Evolutionary conservation across 2,797 vertebrate genomes (phyloP).

Genomic region (Rhinella marina): DNA sequence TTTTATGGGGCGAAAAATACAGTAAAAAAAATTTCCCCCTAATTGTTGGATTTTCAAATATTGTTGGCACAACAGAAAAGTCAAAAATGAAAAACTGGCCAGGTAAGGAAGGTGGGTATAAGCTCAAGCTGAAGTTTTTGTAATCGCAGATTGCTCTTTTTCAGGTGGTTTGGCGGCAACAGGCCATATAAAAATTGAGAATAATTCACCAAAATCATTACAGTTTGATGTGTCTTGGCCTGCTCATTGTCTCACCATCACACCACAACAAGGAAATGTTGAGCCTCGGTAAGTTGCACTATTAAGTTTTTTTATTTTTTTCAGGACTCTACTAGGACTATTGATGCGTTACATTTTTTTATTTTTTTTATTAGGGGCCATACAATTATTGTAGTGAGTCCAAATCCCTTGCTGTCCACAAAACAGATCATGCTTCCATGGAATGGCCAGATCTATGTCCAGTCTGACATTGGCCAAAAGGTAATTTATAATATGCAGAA

Average conservation of each 20-base stretch:
- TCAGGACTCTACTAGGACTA: too few species aligned
- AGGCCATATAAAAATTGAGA: slow-evolving; percentile 81
- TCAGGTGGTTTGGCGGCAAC: slow-evolving; percentile 79
- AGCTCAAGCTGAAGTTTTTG: not conserved
- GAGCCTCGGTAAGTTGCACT: slow-evolving; percentile 83
- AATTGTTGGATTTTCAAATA: too few species aligned
- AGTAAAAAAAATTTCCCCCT: too few species aligned
- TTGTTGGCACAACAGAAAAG: too few species aligned
- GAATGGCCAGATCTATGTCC: slow-evolving; percentile 90
- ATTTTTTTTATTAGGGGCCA: slow-evolving; percentile 78
- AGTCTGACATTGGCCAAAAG: slow-evolving; percentile 87
- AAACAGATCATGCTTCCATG: slow-evolving; percentile 86
- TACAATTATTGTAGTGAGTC: slow-evolving; percentile 89
- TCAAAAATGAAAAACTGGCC: too few species aligned
- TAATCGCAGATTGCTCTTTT: not conserved
- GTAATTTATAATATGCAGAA: slow-evolving; percentile 69
- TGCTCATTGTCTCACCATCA: slow-evolving; percentile 92
- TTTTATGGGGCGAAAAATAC: too few species aligned
- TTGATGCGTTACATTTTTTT: not conserved
- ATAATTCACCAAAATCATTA: slow-evolving; percentile 79
- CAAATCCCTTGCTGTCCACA: slow-evolving; percentile 86
- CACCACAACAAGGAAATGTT: slow-evolving; percentile 89
- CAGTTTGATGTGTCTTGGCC: slow-evolving; percentile 95
- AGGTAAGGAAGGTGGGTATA: too few species aligned
- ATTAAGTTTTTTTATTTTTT: not conserved